A percentile compares a stretch with the other conserved stretches of the same genome.
These are phyloP conservation scores for Dysmachus trigonus DNA, from an alignment of 2,888 invertebrate genomes.

Conservation along the genomic window DNA sequence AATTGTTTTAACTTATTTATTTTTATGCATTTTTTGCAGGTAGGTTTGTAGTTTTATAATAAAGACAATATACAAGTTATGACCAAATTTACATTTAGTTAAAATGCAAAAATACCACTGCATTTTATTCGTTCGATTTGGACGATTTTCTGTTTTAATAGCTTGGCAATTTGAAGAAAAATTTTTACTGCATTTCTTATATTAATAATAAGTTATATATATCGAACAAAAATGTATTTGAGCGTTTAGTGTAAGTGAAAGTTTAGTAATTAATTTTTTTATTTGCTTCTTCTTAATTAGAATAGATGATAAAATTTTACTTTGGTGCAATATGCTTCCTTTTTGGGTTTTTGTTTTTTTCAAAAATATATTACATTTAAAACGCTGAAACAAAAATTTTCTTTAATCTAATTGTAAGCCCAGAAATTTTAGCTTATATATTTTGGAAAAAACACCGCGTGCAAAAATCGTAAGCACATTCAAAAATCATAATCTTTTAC, in stretches of 20 bases:
- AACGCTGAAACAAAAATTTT: background rate
- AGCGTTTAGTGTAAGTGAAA: background rate
- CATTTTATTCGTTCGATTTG: background rate
- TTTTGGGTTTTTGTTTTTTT: background rate
- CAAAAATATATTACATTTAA: background rate
- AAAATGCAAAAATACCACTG: background rate
- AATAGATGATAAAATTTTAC: background rate
- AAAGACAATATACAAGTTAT: conserved; percentile 13
- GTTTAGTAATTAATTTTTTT: background rate
- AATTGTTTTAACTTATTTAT: conserved; percentile 11
- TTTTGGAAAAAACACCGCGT: background rate
- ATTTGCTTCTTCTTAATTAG: background rate
- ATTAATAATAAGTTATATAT: background rate
- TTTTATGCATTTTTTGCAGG: background rate
- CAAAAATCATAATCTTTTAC: no score
- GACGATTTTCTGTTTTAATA: background rate
- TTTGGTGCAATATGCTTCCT: background rate
- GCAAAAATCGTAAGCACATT: background rate
- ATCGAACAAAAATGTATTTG: background rate
- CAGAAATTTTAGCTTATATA: background rate
- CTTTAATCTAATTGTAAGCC: no score
- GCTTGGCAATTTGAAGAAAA: background rate
- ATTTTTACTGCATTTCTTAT: background rate
- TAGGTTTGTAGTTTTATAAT: background rate
- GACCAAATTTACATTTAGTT: background rate